A percentile compares a stretch with the other conserved stretches of the same genome.
phyloP scores from a whole-genome alignment of 2,113 vertebrate genomes.

The Rhinichthys klamathensis region DNA sequence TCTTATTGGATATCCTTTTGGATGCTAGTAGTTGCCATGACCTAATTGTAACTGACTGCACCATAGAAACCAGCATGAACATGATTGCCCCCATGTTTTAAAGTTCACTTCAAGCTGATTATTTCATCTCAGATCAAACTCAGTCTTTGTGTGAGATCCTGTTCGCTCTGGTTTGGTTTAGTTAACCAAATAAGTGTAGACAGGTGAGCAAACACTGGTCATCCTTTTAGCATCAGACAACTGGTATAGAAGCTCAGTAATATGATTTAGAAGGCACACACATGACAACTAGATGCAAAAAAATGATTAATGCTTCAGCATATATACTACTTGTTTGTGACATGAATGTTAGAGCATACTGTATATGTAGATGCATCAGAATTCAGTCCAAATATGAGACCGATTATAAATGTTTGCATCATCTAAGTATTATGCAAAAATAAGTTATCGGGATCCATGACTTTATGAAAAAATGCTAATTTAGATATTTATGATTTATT shows the following conservation, averaged over 20 bases:
- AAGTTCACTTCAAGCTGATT: slow-evolving; percentile 17
- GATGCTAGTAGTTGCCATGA: slow-evolving; percentile 31
- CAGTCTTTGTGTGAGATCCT: background rate
- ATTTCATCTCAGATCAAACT: background rate
- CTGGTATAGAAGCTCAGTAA: background rate
- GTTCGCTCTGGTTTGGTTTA: slow-evolving; percentile 19
- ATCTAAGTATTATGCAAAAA: slow-evolving; percentile 13
- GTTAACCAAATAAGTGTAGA: background rate
- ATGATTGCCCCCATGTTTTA: slow-evolving; percentile 9
- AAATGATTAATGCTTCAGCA: background rate
- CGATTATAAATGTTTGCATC: background rate
- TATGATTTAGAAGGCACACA: slow-evolving; percentile 12
- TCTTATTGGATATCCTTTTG: slow-evolving; percentile 22
- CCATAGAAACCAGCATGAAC: slow-evolving; percentile 9
- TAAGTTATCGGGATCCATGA: background rate
- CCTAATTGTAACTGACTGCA: background rate
- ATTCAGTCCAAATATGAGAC: background rate
- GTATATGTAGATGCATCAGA: slow-evolving; percentile 3
- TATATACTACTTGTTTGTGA: slow-evolving; percentile 17
- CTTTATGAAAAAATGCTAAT: background rate
- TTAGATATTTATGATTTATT: slow-evolving; percentile 23
- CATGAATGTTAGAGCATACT: slow-evolving; percentile 21
- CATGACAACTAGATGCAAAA: background rate
- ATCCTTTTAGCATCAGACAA: background rate
- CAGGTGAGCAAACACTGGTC: background rate